Conservation (phyloP, 2,888 invertebrate species). For the Coecobrya sp. region DNA sequence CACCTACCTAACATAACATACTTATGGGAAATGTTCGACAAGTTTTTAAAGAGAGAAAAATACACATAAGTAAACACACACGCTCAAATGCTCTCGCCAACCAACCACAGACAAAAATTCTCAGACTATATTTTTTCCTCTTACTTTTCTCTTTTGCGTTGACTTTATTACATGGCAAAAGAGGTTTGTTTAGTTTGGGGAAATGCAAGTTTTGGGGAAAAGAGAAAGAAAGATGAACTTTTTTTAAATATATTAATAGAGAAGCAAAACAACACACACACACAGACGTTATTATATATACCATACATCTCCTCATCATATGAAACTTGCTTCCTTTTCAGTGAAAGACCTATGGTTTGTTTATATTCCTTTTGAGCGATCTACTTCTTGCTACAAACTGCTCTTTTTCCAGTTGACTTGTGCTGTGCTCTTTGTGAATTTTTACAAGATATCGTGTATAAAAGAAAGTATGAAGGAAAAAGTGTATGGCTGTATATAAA, state of each 20-base stretch:
- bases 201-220: too few species aligned
- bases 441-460: not conserved
- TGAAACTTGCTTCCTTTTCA: too few species aligned
- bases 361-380: not conserved
- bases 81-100: not conserved
- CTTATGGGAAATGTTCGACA: slow-evolving; percentile 67
- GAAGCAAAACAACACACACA: too few species aligned
- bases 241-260: not conserved
- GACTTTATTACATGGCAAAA: slow-evolving; percentile 9
- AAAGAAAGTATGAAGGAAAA: not conserved
- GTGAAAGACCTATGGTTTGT: too few species aligned
- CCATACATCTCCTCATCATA: too few species aligned
- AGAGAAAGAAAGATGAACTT: slow-evolving; percentile 15
- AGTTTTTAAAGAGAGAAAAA: slow-evolving; percentile 60
- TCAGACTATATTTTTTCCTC: not conserved
- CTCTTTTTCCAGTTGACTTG: slow-evolving; percentile 38
- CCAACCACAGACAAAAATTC: slow-evolving; percentile 4
- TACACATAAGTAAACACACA: slow-evolving; percentile 18
- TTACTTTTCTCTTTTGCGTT: not conserved
- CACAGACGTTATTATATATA: too few species aligned
- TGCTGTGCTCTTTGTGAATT: not conserved
- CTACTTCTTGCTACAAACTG: slow-evolving; percentile 1
- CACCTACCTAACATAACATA: slow-evolving; percentile 15
- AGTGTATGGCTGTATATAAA: not conserved
- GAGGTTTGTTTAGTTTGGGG: not conserved